Evolutionary conservation across 2,113 vertebrate genomes (phyloP), one percentile per base, ranked within the genome.

Genomic region (Murina feae): DNA sequence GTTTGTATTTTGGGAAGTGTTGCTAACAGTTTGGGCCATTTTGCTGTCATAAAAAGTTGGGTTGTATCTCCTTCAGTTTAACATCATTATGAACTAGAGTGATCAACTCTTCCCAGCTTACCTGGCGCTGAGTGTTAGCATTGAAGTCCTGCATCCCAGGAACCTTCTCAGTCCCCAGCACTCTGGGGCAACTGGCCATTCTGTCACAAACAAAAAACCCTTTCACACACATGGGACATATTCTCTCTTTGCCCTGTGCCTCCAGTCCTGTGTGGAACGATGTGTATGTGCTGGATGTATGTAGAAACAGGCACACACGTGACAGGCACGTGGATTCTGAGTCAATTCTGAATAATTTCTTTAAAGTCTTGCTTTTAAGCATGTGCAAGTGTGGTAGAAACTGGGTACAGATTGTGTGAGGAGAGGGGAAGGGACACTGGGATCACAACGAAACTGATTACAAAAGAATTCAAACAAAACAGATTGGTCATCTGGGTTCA

Each of bases 401-500:
- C 42, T 32, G 12, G 21, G n/a, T 47, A 6, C 9, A 49, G 60
- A 69, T 4, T 55, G 9, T 78, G 17, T 72, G 68, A 47, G n/a
- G 47, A 58, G 17, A 91, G 69, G n/a, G 53, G 53, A 86, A 93
- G 72, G 55, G 37, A 69, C 72, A 32, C 8, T 47, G 32, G 65
- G 65, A 92, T 78, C 87, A 63, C 71, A 74, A 44, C 9, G 66
- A 71, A 32, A 1, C 25, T 72, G 87, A 94, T 68, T 82, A 89
- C 65, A 85, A 95, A 94, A 97, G 87, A 76, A 85, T 95, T 80
- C 0, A 13, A 92, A 94, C 18, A 94, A 82, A 96, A 95, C 39
- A 79, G 90, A 23, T 66, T 93, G 89, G 90, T 95, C 82, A 86
- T 51, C 68, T 85, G 94, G 93, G 92, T 97, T 97, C 86, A 94